Evolutionary conservation across 2,113 vertebrate species (phyloP).

Genomic region (Hirundichthys speculiger): DNA sequence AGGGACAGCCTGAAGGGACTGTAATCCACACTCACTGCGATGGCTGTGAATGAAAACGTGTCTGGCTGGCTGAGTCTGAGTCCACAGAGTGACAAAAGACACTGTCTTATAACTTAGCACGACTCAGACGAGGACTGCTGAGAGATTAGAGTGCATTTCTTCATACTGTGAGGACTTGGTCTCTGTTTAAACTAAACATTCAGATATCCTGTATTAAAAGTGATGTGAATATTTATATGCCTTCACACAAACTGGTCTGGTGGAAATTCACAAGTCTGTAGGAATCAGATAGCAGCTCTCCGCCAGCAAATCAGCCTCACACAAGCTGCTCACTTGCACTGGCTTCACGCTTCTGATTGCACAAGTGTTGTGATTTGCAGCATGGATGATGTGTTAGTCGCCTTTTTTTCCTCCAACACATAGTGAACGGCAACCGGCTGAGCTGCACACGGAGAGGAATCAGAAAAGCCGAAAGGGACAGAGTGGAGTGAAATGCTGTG

Average conservation of each 20-base stretch:
- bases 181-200: slow-evolving; percentile 27
- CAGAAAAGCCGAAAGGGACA: too few relatives aligned
- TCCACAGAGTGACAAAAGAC: slow-evolving; percentile 4
- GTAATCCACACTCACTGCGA: slow-evolving; percentile 22
- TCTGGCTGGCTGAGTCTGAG: slow-evolving; percentile 10
- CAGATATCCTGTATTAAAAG: slow-evolving; percentile 39
- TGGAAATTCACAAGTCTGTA: slow-evolving; percentile 54
- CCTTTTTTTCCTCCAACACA: slow-evolving; percentile 22
- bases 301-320: slow-evolving; percentile 45
- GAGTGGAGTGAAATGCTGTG: slow-evolving; percentile 5
- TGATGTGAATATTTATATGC: slow-evolving; percentile 57
- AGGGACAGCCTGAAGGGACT: slow-evolving; percentile 23
- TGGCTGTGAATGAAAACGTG: slow-evolving; percentile 37
- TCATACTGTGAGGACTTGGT: background rate
- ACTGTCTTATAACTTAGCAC: background rate
- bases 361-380: slow-evolving; percentile 52
- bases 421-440: slow-evolving; percentile 7
- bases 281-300: slow-evolving; percentile 51
- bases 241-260: slow-evolving; percentile 41
- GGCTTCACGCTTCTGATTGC: slow-evolving; percentile 67
- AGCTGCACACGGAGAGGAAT: background rate
- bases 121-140: background rate
- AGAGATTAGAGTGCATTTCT: background rate
- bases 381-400: slow-evolving; percentile 40
- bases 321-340: slow-evolving; percentile 68